Evolutionary conservation across 2,113 vertebrate species (phyloP), one percentile per base, ranked within the genome.

Genomic region (Condylura cristata): DNA sequence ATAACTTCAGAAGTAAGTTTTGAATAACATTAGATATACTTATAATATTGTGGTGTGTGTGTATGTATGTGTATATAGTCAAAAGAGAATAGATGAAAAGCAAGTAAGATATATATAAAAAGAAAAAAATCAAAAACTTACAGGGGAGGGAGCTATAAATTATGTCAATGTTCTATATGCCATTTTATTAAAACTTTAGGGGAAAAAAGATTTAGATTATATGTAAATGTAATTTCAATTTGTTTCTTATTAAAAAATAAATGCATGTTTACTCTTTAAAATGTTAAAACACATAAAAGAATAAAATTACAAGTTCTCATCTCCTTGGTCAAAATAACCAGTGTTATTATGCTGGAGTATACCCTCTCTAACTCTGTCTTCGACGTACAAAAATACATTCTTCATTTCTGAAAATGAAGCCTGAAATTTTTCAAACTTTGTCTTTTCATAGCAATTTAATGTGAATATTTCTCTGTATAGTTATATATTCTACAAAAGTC

Each of bases 221-320:
- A 53, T 61, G 6, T 72, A 83, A 79, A 70, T 24, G 90, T 93
- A 68, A 80, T 56, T 91, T 75, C 75, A 88, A 65, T 6, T 46
- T 79, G 24, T 32, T 39, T 95, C n/a, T 89, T 79, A 53, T 79
- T 46, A 53, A 56, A 92, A 95, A 94, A 94, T 72, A 60, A 53
- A 78, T 72, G 2, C 18, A 48, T 79, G 30, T 32, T 87, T 93
- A 30, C 44, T 71, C 18, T 80, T 79, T 72, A 70, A 83, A 72
- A 63, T 37, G 13, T 53, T 68, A 61, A 90, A 96, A 56, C 7
- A 70, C 63, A 60, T 8, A 86, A 70, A 12, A 44, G 1, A 66
- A 53, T 51, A 76, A 44, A 76, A 82, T 63, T 66, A 71, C 8
- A 13, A 37, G 5, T 13, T 20, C 60, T 60, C 39, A 83, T 74